These are phyloP conservation scores for Coenonympha arcania DNA, from an alignment of 2,888 invertebrate species.

Conservation along the genomic window DNA sequence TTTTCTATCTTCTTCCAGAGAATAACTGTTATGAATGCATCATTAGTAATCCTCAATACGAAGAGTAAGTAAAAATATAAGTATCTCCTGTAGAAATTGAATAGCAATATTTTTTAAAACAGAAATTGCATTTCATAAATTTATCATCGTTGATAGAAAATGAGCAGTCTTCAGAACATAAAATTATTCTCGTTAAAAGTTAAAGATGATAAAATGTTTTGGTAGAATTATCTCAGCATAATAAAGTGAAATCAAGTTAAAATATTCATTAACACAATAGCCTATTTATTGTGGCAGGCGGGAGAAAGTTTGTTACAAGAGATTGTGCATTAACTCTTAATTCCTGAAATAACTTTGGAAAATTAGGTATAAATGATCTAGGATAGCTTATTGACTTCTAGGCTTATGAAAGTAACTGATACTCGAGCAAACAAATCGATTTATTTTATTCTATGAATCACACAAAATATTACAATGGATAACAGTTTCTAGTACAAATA, in stretches of 20 bases:
- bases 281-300: neutral
- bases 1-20: too few relatives aligned
- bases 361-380: slow-evolving; percentile 1
- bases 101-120: neutral
- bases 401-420: too few relatives aligned
- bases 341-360: neutral
- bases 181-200: neutral
- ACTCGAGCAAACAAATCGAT: too few relatives aligned
- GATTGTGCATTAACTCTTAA: slow-evolving; percentile 6
- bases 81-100: neutral
- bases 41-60: too few relatives aligned
- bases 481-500: too few relatives aligned
- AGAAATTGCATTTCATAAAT: neutral
- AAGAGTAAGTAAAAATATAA: too few relatives aligned
- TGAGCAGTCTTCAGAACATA: neutral
- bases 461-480: too few relatives aligned
- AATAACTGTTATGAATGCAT: too few relatives aligned
- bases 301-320: slow-evolving; percentile 10
- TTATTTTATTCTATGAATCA: too few relatives aligned
- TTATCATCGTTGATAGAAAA: neutral
- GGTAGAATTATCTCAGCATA: too few relatives aligned
- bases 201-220: too few relatives aligned
- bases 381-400: too few relatives aligned
- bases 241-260: slow-evolving; percentile 1
- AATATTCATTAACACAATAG: slow-evolving; percentile 2